Evolutionary conservation across 2,888 invertebrate species (phyloP).

Genomic region (Ectropis crepuscularia): DNA sequence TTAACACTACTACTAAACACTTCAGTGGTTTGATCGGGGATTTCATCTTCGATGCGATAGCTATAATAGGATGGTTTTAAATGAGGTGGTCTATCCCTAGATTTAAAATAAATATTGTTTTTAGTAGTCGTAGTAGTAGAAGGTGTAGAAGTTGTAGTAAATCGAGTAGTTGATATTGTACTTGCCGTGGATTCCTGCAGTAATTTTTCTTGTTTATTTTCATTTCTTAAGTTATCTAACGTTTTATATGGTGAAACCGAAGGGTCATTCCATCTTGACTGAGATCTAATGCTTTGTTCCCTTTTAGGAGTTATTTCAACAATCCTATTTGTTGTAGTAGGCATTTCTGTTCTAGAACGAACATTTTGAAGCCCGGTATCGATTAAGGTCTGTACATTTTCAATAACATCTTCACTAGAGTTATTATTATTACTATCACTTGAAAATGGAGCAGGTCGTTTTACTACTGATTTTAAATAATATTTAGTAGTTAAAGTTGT

Average conservation of each 20-base stretch:
- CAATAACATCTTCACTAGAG: constrained; percentile 57
- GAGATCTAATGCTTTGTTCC: constrained; percentile 43
- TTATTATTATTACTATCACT: constrained; percentile 47
- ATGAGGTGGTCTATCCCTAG: constrained; percentile 51
- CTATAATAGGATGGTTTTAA: constrained; percentile 69
- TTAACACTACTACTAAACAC: constrained; percentile 70
- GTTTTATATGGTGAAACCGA: constrained; percentile 82
- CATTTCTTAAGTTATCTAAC: constrained; percentile 72
- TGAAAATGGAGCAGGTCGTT: constrained; percentile 63
- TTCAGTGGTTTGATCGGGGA: constrained; percentile 74
- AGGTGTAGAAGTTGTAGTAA: constrained; percentile 43
- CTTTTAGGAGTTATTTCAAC: constrained; percentile 44
- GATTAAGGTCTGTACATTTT: constrained; percentile 56
- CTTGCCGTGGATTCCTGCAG: constrained; percentile 53
- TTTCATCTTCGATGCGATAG: constrained; percentile 71
- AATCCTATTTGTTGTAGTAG: constrained; percentile 41
- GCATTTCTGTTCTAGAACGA: constrained; percentile 36
- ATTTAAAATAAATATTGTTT: constrained; percentile 43
- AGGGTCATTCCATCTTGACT: constrained; percentile 65
- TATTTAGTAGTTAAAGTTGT: constrained; percentile 60
- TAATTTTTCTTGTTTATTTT: constrained; percentile 48
- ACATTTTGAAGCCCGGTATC: constrained; percentile 56
- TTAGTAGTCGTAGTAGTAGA: constrained; percentile 44
- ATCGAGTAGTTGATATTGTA: constrained; percentile 49
- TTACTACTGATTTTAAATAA: constrained; percentile 66